Evolutionary conservation across 2,113 vertebrate genomes (phyloP).

Genomic region (Brachypodius melanocephalos): DNA sequence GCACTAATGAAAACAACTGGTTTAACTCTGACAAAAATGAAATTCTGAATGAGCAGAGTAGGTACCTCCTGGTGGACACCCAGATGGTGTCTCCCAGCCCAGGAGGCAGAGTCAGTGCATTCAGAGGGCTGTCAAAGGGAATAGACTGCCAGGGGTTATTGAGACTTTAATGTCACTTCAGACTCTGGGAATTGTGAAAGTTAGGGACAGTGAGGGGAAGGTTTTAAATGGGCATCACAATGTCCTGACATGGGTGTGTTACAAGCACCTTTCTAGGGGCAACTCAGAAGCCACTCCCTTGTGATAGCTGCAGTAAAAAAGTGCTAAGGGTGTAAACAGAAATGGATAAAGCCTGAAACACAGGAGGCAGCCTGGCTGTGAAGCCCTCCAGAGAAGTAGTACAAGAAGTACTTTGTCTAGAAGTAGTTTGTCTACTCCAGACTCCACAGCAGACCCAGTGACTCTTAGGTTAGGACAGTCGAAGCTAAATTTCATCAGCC

Average conservation of each 20-base stretch:
- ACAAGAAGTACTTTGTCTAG: too few relatives aligned
- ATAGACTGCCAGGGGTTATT: not conserved
- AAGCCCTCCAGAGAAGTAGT: not conserved
- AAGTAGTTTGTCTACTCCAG: rapidly evolving
- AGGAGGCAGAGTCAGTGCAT: not conserved
- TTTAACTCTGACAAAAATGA: not conserved
- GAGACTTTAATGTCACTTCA: not conserved
- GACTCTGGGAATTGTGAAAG: not conserved
- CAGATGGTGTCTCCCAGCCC: not conserved
- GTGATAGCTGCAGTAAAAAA: not conserved
- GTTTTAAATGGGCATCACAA: not conserved
- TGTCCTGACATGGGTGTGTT: not conserved
- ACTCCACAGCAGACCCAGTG: not conserved
- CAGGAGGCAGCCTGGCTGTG: not conserved
- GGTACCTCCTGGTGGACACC: not conserved
- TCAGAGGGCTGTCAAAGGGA: not conserved
- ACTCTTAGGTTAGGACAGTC: not conserved
- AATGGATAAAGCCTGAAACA: not conserved
- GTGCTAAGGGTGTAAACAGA: not conserved
- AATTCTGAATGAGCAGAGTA: not conserved
- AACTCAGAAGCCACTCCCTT: not conserved
- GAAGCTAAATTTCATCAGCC: not conserved
- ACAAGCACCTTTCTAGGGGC: not conserved
- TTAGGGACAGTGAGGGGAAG: not conserved
- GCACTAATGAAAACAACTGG: not conserved